phyloP scores from a whole-genome alignment of 2,888 invertebrate species.

The Diogma glabrata region DNA sequence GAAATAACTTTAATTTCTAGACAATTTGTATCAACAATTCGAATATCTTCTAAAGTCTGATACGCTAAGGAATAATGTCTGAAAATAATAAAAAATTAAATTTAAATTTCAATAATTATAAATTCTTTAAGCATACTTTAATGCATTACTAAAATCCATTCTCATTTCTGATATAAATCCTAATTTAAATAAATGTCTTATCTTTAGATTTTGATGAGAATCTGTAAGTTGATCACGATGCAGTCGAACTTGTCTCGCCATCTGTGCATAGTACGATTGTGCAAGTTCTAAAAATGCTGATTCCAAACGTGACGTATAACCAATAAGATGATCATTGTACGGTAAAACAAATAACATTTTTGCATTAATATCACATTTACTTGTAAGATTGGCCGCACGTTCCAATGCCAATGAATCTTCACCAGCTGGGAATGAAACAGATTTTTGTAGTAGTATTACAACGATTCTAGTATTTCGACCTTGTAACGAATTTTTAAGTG shows the following conservation, averaged over 20 bases:
- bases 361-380: conserved; percentile 81
- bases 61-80: conserved; percentile 82
- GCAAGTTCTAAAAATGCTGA: conserved; percentile 89
- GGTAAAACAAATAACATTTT: conserved; percentile 90
- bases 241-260: conserved; percentile 73
- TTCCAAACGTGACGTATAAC: conserved; percentile 66
- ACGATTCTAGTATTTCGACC: conserved; percentile 55
- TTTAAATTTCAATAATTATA: conserved; percentile 7
- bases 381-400: conserved; percentile 79
- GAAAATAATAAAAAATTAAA: conserved; percentile 25
- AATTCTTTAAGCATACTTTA: conserved; percentile 43
- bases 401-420: conserved; percentile 83
- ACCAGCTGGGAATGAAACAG: conserved; percentile 61
- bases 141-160: conserved; percentile 76
- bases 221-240: conserved; percentile 85
- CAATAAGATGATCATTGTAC: conserved; percentile 75
- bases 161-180: conserved; percentile 90
- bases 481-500: conserved; percentile 45
- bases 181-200: conserved; percentile 93
- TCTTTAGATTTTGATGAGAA: conserved; percentile 82
- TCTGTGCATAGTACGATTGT: conserved; percentile 83
- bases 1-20: conserved; percentile 91
- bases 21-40: conserved; percentile 80
- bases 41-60: conserved; percentile 75
- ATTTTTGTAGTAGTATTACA: conserved; percentile 82